Evolutionary conservation across 2,888 invertebrate species (phyloP), one percentile per base, ranked within the genome.

Genomic region (Ceramica pisi): DNA sequence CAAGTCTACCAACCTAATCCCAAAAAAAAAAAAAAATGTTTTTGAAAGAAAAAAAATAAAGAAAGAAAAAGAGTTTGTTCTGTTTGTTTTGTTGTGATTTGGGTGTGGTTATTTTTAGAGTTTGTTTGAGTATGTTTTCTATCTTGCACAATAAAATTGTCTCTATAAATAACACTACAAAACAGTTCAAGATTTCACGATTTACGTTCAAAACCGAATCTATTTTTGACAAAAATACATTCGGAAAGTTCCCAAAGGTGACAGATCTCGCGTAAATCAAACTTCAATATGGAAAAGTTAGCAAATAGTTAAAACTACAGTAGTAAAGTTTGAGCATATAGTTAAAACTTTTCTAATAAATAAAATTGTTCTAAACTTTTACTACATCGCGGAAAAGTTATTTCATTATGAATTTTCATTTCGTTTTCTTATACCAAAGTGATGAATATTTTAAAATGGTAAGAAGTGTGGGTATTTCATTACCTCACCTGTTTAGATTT

Each of bases 341-440:
- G 75, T 85, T 75, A 46, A 64, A 82, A 87, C 76, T 85, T 82
- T 82, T 71, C 73, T 78, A 83, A 87, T 87, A 87, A 86, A 87
- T 87, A 84, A 83, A 84, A 83, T 78, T 70, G 74, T 80, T 86
- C 60, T 67, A 62, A 82, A 84, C 76, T 84, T 80, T 74, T 77
- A 70, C 68, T 66, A 67, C 64, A 66, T 56, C 67, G 50, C 69
- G 75, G 73, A 76, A 80, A 87, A 81, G 68, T 86, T 83, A 63
- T 82, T 86, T 84, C 76, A 84, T 86, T 82, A 85, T 77, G 73
- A 76, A 74, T 77, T 86, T 71, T 74, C 70, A 73, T 75, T 82
- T 70, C 31, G 48, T 75, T 73, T 85, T 73, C 62, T 75, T 67
- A 51, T 55, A 62, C 8, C 44, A 19, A 55, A 61, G n/a, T 61